Evolutionary conservation across 2,113 vertebrate genomes (phyloP), one percentile per base, ranked within the genome.

Genomic region (Vidua macroura): DNA sequence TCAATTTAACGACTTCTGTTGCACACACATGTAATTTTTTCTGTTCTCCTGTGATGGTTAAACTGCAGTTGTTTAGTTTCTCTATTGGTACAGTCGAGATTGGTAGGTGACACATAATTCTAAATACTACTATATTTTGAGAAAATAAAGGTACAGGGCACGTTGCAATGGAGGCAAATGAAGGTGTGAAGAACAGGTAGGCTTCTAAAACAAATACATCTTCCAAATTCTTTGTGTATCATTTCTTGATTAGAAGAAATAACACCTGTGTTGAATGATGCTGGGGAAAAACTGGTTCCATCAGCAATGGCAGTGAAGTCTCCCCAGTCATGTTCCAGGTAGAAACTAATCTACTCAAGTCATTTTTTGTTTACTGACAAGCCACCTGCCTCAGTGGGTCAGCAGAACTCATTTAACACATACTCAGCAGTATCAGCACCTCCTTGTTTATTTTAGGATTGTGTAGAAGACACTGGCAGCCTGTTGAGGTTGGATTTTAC

Each of bases 71-170:
- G 7, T 21, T 62, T 55, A 44, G 25, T 68, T 90, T 78, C 28
- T 64, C 0, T 59, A 1, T 63, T 76, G 13, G 18, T 62, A 5
- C 2, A 3, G 14, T 73, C 0, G 1, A 46, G 30, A 63, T 37
- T 52, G 13, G 25, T 81, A 58, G 55, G 35, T 73, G 35, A 55
- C 5, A 14, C 7, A 4, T 31, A 27, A 49, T 63, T 89, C 59
- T 27, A 55, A 69, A 41, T 48, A 4, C 9, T 35, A 8, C 1
- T 51, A 0, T 22, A 23, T 51, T 73, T 14, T 77, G 75, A 59
- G 46, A 76, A 77, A 80, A 35, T 28, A n/a, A 49, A 85, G 12
- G n/a, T 35, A 10, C 1, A 53, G 49, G 31, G 9, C 15, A 53
- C 11, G 35, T 24, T 46, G 35, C 59, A 80, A 53, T 39, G 37